phyloP scores from a whole-genome alignment of 2,113 vertebrate species.

The Ictalurus punctatus region DNA sequence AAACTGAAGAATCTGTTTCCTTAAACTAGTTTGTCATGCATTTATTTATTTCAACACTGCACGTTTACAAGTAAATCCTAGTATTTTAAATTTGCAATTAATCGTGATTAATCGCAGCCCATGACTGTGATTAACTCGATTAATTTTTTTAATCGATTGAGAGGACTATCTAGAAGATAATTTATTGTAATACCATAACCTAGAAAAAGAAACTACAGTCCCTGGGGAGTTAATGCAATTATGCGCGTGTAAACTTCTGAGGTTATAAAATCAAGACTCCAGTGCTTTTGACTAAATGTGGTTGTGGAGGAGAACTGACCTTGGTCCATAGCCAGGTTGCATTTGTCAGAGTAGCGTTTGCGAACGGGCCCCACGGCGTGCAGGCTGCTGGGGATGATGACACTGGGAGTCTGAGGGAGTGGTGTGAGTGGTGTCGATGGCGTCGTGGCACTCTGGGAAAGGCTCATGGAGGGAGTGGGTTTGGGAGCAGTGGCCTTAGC shows the following conservation, averaged over 20 bases:
- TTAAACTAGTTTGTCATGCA: too few species aligned
- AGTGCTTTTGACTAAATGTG: background rate
- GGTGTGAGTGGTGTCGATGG: slow-evolving; percentile 92
- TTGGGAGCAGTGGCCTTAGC: slow-evolving; percentile 85
- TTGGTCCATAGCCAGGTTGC: slow-evolving; percentile 93
- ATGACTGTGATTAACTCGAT: too few species aligned
- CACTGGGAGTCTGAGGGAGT: slow-evolving; percentile 85
- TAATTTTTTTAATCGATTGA: too few species aligned
- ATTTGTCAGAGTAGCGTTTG: slow-evolving; percentile 90
- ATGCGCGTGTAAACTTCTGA: too few species aligned
- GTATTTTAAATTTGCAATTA: too few species aligned
- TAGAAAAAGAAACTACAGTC: background rate
- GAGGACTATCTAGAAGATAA: background rate
- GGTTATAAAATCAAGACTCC: background rate
- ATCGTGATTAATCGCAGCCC: too few species aligned
- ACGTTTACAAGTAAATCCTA: too few species aligned
- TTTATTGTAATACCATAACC: background rate
- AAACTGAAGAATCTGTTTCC: too few species aligned
- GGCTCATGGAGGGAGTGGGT: slow-evolving; percentile 84
- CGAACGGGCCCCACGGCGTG: slow-evolving; percentile 88
- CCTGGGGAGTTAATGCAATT: background rate
- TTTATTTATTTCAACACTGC: too few species aligned
- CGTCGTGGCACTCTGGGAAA: slow-evolving; percentile 94
- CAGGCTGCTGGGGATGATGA: slow-evolving; percentile 91
- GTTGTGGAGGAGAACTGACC: slow-evolving; percentile 68